phyloP scores from a whole-genome alignment of 2,888 invertebrate species.

The Alviniconcha strummeri region DNA sequence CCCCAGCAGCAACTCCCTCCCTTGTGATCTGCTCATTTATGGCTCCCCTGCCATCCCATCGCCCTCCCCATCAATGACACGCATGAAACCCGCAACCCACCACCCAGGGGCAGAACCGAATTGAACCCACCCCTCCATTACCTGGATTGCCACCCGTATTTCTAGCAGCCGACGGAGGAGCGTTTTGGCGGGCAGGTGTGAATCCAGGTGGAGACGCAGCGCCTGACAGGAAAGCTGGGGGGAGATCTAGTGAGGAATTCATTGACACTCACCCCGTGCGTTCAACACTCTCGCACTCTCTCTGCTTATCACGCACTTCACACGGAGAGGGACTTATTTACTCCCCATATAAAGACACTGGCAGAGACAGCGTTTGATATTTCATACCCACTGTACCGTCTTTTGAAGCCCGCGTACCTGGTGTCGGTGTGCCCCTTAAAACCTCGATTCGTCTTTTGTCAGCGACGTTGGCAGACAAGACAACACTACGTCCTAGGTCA shows the following conservation, averaged over 20 bases:
- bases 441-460: too few species aligned
- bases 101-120: slow-evolving; percentile 1
- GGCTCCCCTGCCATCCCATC: too few species aligned
- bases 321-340: too few species aligned
- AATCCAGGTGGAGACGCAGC: slow-evolving; percentile 20
- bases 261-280: background rate
- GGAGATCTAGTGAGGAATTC: slow-evolving; percentile 23
- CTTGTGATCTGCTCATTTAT: background rate
- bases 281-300: background rate
- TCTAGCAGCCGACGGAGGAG: background rate
- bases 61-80: slow-evolving; percentile 3
- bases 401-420: too few species aligned
- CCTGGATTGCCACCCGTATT: slow-evolving; percentile 12
- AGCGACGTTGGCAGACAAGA: too few species aligned
- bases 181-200: slow-evolving; percentile 20
- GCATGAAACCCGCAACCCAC: background rate
- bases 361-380: too few species aligned
- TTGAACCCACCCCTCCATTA: slow-evolving; percentile 6
- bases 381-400: too few species aligned
- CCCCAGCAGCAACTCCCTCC: too few species aligned
- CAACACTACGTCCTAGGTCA: too few species aligned
- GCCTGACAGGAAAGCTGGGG: background rate
- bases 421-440: too few species aligned
- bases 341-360: too few species aligned
- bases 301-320: background rate